phyloP scores from a whole-genome alignment of 2,888 invertebrate genomes.

The Coelinius sp. region DNA sequence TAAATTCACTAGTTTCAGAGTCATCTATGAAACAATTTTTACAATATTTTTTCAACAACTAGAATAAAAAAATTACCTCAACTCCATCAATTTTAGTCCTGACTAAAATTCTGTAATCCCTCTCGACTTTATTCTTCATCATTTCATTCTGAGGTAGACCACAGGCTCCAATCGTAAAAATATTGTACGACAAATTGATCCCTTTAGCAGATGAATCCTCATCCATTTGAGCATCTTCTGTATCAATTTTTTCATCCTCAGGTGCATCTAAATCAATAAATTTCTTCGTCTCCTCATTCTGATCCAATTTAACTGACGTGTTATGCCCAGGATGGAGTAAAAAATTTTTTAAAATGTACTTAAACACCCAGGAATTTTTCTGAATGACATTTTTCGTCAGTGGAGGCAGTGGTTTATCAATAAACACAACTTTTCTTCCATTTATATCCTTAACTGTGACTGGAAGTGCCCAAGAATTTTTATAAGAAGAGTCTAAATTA shows the following conservation, averaged over 20 bases:
- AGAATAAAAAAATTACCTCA: conserved; percentile 48
- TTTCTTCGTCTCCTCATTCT: neutral
- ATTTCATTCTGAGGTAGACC: conserved; percentile 48
- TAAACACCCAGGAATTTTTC: conserved; percentile 59
- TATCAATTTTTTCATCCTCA: conserved; percentile 26
- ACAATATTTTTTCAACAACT: neutral
- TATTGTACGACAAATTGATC: conserved; percentile 51
- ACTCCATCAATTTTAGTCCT: conserved; percentile 56
- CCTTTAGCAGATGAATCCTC: neutral
- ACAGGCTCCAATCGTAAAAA: conserved; percentile 53
- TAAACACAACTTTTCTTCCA: conserved; percentile 56
- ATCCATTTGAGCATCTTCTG: conserved; percentile 19
- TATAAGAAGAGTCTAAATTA: conserved; percentile 52
- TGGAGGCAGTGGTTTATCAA: conserved; percentile 60
- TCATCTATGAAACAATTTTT: too few species aligned
- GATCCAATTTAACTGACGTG: conserved; percentile 27
- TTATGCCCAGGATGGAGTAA: conserved; percentile 40
- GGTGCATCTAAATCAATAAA: neutral
- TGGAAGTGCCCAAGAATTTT: conserved; percentile 58
- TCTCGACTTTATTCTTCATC: conserved; percentile 51
- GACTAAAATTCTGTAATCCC: conserved; percentile 55
- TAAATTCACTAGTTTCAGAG: too few species aligned
- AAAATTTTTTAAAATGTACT: conserved; percentile 53
- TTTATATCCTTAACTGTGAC: conserved; percentile 52
- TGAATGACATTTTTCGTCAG: conserved; percentile 49